A percentile compares a stretch with the other conserved stretches of the same genome.
phyloP scores from a whole-genome alignment of 2,113 vertebrate species.

The Fregata magnificens region DNA sequence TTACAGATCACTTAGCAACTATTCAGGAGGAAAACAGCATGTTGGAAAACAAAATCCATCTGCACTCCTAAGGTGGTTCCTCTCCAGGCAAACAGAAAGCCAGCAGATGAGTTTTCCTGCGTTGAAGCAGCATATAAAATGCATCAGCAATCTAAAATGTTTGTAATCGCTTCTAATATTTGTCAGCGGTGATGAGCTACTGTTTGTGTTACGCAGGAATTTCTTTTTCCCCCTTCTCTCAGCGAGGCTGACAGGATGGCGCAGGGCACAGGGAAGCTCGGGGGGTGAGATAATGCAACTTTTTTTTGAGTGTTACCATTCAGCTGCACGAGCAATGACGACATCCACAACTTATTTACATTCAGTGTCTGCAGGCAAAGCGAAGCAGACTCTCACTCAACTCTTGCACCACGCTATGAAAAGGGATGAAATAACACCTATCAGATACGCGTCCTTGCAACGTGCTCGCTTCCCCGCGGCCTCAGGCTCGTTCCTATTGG shows the following conservation, averaged over 20 bases:
- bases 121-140: fast-evolving
- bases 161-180: neutral
- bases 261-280: neutral
- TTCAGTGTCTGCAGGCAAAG: neutral
- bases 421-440: neutral
- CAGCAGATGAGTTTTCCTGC: neutral
- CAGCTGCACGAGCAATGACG: fast-evolving
- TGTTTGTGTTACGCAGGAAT: fast-evolving
- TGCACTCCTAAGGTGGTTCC: fast-evolving
- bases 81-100: neutral
- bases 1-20: neutral
- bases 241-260: fast-evolving
- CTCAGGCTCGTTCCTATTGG: fast-evolving
- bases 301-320: neutral
- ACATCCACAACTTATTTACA: neutral
- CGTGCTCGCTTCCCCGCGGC: neutral
- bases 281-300: neutral
- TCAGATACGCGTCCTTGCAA: fast-evolving
- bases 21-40: neutral
- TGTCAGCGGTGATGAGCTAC: neutral
- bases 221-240: neutral
- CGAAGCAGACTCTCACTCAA: neutral
- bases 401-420: neutral
- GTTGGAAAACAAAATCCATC: neutral
- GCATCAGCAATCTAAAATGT: neutral